These are phyloP conservation scores for Euborellia annulipes DNA, from an alignment of 1,140 invertebrate genomes.

Conservation along the genomic window DNA sequence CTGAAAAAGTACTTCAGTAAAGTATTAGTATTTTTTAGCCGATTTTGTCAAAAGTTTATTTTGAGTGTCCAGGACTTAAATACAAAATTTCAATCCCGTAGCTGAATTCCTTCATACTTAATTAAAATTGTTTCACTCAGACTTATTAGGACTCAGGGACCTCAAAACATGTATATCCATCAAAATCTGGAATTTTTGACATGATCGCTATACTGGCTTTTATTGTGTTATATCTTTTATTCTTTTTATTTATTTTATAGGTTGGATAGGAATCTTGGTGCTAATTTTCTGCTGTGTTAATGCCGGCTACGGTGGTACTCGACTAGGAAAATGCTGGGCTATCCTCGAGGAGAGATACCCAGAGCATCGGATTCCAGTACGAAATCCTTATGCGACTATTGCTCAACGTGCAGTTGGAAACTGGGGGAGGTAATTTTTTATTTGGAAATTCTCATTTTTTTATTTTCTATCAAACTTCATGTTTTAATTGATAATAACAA, in stretches of 20 bases:
- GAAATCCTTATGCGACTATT: constrained; percentile 53
- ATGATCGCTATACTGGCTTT: too few relatives aligned
- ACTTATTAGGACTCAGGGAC: too few relatives aligned
- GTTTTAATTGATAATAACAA: too few relatives aligned
- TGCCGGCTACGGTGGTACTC: constrained; percentile 41
- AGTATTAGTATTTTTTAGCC: too few relatives aligned
- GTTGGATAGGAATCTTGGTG: constrained; percentile 41
- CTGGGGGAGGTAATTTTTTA: constrained; percentile 34
- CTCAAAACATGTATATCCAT: too few relatives aligned
- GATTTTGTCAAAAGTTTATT: too few relatives aligned
- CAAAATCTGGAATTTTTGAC: too few relatives aligned
- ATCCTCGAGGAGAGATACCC: constrained; percentile 50
- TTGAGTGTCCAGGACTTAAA: too few relatives aligned
- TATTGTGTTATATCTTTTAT: not conserved
- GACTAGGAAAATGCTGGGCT: constrained; percentile 48
- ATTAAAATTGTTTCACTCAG: too few relatives aligned
- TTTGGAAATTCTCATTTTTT: not conserved
- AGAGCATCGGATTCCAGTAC: constrained; percentile 35
- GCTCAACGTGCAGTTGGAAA: constrained; percentile 40
- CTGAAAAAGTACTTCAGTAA: too few relatives aligned
- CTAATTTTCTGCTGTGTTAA: constrained; percentile 37
- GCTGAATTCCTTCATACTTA: too few relatives aligned
- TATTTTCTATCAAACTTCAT: not conserved
- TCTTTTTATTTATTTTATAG: constrained; percentile 26
- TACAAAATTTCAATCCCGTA: too few relatives aligned